These are phyloP conservation scores for Xenus cinereus DNA, from an alignment of 2,113 vertebrate genomes.

Conservation along the genomic window DNA sequence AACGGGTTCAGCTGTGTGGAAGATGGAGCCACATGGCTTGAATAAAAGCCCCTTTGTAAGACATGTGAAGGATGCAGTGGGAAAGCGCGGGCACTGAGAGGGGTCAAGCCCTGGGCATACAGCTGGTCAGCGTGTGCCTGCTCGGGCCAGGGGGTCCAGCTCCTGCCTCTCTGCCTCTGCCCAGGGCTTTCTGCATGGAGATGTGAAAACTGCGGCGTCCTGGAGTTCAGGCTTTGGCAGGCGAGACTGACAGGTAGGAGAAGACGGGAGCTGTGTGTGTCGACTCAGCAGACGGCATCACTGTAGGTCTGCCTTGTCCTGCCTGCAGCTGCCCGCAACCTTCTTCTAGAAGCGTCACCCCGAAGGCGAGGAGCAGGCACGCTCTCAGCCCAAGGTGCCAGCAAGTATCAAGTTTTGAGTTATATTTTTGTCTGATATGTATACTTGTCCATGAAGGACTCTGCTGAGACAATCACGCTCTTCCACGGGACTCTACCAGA, in stretches of 20 bases:
- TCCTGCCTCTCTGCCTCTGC: neutral
- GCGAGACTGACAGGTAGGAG: neutral
- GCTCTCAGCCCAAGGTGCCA: neutral
- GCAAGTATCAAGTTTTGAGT: neutral
- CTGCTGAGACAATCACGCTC: neutral
- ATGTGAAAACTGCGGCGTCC: neutral
- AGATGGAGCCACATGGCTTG: neutral
- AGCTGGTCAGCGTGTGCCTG: neutral
- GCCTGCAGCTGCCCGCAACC: neutral
- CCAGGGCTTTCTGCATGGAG: neutral
- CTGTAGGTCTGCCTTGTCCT: neutral
- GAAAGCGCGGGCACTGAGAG: neutral
- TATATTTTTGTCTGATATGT: neutral
- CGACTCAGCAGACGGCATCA: neutral
- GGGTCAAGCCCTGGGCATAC: neutral
- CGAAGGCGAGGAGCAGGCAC: neutral
- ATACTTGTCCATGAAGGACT: neutral
- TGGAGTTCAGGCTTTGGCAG: neutral
- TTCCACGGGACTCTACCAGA: neutral
- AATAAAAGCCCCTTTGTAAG: neutral
- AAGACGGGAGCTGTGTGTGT: neutral
- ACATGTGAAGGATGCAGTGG: neutral
- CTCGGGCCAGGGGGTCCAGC: neutral
- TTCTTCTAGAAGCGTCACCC: neutral
- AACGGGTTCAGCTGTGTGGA: neutral